Evolutionary conservation across 2,113 vertebrate genomes (phyloP).

Genomic region (Potamarius usumacintae): DNA sequence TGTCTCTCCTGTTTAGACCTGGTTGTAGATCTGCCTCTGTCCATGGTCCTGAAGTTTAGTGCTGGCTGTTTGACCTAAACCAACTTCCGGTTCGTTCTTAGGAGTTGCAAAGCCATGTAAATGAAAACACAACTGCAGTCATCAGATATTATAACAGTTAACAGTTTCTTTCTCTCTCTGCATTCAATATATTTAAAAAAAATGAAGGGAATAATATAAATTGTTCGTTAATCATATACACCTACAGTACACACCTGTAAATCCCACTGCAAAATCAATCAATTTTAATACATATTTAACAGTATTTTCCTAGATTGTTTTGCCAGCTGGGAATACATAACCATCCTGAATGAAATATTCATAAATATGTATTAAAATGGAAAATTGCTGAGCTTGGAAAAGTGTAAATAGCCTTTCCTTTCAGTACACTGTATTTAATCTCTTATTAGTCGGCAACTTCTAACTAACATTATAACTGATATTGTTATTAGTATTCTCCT

Average conservation of each 20-base stretch:
- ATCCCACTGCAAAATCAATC: not conserved
- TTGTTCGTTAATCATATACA: not conserved
- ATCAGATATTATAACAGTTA: not conserved
- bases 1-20: not conserved
- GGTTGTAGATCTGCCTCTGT: not conserved
- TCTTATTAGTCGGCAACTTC: not conserved
- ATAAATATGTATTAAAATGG: not conserved
- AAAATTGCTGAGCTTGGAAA: not conserved
- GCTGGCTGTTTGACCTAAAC: not conserved
- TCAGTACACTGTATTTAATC: not conserved
- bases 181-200: not conserved
- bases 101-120: not conserved
- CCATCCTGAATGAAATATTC: not conserved
- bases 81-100: not conserved
- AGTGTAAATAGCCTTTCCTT: not conserved
- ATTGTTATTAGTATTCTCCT: not conserved
- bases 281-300: not conserved
- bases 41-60: slow-evolving; percentile 43
- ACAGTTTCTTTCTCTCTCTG: not conserved
- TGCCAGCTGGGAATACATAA: not conserved
- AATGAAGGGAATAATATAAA: not conserved
- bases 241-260: not conserved
- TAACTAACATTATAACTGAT: not conserved
- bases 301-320: not conserved
- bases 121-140: not conserved